Base-by-base conservation (phyloP, 1,140 invertebrate genomes). In the Phortica variegata region DNA sequence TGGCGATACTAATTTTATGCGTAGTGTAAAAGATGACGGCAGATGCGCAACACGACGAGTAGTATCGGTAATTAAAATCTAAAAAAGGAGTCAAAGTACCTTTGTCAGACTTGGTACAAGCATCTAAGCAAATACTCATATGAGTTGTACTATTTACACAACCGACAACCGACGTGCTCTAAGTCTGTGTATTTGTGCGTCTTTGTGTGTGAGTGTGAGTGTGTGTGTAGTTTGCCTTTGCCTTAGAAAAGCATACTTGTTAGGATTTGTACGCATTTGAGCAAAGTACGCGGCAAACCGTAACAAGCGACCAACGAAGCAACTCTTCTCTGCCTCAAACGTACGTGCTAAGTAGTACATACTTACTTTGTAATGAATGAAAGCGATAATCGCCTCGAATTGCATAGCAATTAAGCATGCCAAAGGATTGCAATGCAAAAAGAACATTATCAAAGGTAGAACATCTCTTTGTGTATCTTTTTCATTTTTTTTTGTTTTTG, bases 61-160 rank as follows among this genome's bases (percentile, higher is more conserved):
- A 57, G 50, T 63, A 68, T 68, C 63, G 65, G 54, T 66, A 68
- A 68, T 68, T 68, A 63, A 68, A 68, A 68, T 68, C 63, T 68
- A 17, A 58, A 63, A 65, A 68, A 60, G 61, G 36, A 60, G 52
- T 33, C 63, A 53, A 50, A n/a, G 38, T 52, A 50, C 49, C 52
- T 42, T 50, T 60, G 43, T 54, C 49, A 29, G 19, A 15, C 36
- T 10, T 43, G 37, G 18, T 23, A n/a, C n/a, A n/a, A n/a, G n/a
- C n/a, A n/a, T n/a, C n/a, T n/a, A n/a, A n/a, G n/a, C n/a, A n/a
- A n/a, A n/a, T n/a, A n/a, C n/a, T n/a, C n/a, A n/a, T n/a, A n/a
- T 32, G 42, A n/a, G 19, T n/a, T 21, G 21, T 36, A 15, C 37
- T 40, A n/a, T 34, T 15, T 10, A 10, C 33, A 20, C 41, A 15